A percentile compares a stretch with the other conserved stretches of the same genome.
Evolutionary conservation across 2,888 invertebrate genomes (phyloP).

Genomic region (Euplexia lucipara): DNA sequence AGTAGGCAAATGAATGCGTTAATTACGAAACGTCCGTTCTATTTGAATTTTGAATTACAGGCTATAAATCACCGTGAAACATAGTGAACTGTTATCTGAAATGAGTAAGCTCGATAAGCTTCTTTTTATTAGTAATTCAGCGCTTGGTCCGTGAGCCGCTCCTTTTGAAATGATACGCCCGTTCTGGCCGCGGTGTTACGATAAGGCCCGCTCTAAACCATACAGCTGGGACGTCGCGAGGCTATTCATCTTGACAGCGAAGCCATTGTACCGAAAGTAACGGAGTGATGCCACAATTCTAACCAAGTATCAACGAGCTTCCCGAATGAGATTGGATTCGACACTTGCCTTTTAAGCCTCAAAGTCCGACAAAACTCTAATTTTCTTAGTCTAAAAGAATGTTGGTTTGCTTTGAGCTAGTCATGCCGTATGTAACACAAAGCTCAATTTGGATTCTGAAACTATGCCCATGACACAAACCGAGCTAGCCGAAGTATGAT

Average conservation of each 20-base stretch:
- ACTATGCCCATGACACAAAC: too few relatives aligned
- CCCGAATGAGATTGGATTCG: slow-evolving; percentile 16
- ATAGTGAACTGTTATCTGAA: slow-evolving; percentile 29
- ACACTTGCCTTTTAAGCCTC: not conserved
- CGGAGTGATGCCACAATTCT: slow-evolving; percentile 9
- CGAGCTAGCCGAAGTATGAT: too few relatives aligned
- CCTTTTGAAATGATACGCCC: slow-evolving; percentile 19
- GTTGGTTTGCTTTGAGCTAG: too few relatives aligned
- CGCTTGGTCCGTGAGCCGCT: not conserved
- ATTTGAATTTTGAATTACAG: not conserved
- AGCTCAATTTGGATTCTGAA: too few relatives aligned
- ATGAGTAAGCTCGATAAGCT: slow-evolving; percentile 3
- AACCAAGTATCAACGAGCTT: slow-evolving; percentile 24
- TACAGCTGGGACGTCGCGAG: slow-evolving; percentile 7
- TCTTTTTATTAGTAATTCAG: slow-evolving; percentile 8
- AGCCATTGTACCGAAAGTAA: slow-evolving; percentile 15
- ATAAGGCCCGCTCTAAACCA: slow-evolving; percentile 25
- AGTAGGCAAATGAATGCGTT: slow-evolving; percentile 2
- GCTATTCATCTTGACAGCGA: slow-evolving; percentile 32
- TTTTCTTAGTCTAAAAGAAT: too few relatives aligned
- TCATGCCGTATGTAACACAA: too few relatives aligned
- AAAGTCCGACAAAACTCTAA: slow-evolving; percentile 2
- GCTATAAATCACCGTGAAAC: slow-evolving; percentile 3
- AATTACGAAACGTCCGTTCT: slow-evolving; percentile 3
- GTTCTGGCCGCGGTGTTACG: not conserved